Base-by-base conservation (phyloP, 2,797 vertebrate species). In the Trachurus trachurus region DNA sequence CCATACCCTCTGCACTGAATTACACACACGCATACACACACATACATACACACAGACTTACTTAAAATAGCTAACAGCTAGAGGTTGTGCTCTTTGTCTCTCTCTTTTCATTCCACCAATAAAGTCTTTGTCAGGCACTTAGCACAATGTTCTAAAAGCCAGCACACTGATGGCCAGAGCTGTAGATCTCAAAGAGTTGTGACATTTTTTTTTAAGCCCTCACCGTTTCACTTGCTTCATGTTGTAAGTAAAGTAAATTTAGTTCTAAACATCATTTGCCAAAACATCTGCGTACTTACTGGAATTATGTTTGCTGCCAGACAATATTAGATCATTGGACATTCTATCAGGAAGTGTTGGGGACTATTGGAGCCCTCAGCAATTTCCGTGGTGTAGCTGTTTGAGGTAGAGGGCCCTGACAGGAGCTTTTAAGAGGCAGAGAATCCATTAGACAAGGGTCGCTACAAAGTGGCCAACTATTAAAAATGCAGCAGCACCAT, bases 401-500 rank as follows among this genome's bases (percentile, higher is more conserved):
- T 89, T 85, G 91, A 92, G 83, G 85, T 82, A 80, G 87, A 91
- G 82, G 87, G 85, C 89, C 89, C 85, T 88, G 91, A 91, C 91
- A 88, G 85, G 82, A 87, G 87, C 91, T 94, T 93, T 93, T 94
- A 94, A 93, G 94, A 94, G 91, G 93, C 86, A 90, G 91, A 89
- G 89, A 94, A 95, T 95, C 94, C 94, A 93, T 96, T 95, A 95
- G 93, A 93, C 91, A 87, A 87, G 90, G 93, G 93, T 94, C 89
- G 89, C 90, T 93, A 93, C 93, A 95, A 95, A 96, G 94, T 95
- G 93, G 94, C 92, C 87, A 90, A 92, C 93, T 93, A 95, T 95
- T 95, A 95, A 96, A 95, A 95, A 96, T 96, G 93, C 93, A 96
- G 93, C 87, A 95, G 92, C 91, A 88, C 93, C 92, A 95, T 95